phyloP scores from a whole-genome alignment of 2,113 vertebrate species.

The Rallus limicola region DNA sequence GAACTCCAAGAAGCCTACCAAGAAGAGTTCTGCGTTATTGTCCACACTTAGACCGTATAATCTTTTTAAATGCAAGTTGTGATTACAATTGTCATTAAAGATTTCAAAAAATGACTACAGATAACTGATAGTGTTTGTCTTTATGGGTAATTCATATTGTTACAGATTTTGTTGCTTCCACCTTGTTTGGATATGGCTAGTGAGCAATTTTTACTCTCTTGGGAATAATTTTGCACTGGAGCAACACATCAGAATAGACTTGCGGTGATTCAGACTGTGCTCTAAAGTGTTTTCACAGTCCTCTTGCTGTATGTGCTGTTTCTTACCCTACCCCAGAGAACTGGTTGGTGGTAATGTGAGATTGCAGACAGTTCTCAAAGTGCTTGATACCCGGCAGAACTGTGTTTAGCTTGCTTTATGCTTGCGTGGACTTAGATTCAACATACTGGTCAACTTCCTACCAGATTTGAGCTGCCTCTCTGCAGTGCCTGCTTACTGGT shows the following conservation, averaged over 20 bases:
- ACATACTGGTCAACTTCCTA: not conserved
- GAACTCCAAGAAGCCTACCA: rapidly evolving
- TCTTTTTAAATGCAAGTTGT: not conserved
- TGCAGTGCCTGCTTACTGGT: not conserved
- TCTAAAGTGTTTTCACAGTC: not conserved
- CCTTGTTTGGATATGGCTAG: not conserved
- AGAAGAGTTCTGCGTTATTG: rapidly evolving
- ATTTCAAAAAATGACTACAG: not conserved
- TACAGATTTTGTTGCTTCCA: not conserved
- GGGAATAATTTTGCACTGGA: not conserved
- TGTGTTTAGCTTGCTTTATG: not conserved
- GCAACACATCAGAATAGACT: not conserved
- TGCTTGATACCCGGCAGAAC: not conserved
- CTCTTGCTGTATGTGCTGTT: not conserved
- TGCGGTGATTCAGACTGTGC: not conserved
- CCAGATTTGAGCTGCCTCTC: not conserved
- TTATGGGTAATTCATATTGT: not conserved
- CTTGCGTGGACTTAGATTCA: not conserved
- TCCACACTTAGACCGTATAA: not conserved
- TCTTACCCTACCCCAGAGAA: not conserved
- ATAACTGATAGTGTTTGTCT: not conserved
- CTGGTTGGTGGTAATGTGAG: not conserved
- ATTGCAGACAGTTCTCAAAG: not conserved
- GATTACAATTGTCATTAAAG: not conserved
- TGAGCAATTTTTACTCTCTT: not conserved